Evolutionary conservation across 2,113 vertebrate species (phyloP), one percentile per base, ranked within the genome.

Genomic region (Tylochromis polylepis): DNA sequence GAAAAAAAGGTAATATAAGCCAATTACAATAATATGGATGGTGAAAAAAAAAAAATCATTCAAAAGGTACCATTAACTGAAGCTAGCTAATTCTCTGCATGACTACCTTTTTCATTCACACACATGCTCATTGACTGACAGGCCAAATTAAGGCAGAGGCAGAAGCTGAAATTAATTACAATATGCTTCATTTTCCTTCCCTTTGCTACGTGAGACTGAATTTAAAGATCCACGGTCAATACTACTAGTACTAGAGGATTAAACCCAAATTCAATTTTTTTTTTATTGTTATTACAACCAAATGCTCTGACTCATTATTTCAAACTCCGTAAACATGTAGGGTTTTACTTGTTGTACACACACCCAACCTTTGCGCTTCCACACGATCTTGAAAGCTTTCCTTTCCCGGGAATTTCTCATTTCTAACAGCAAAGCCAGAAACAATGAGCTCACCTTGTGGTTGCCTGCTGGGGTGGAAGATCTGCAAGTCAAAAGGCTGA

Each of bases 401-500:
- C 3, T 20, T 56, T 43, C 53, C 38, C 53, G 3, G 55, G 15
- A 56, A 11, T 55, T 2, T 79, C 49, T 58, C 10, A n/a, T 16
- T 18, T 27, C 22, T 2, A 43, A 29, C 22, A 65, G n/a, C 9
- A 27, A 72, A 75, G 18, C 5, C 29, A 81, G 20, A 60, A 80
- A 56, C 15, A 59, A 10, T 78, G 0, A 81, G 78, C 87, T 96
- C 91, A 99, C 99, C 98, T 95, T 97, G 98, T 16, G 99, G 99
- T 83, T 99, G 99, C 72, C 99, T 97, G 89, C 98, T 99, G n/a
- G 98, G 98, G 89, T 99, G 99, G 86, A 98, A 99, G 78, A 99
- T 98, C 94, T 99, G 97, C 90, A 99, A 96, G 95, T 99, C 98
- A 92, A 99, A 99, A 2, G 99, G 99, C 83, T 99, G 98, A 79